Base-by-base conservation (phyloP, 2,113 vertebrate genomes). In the Platichthys flesus region DNA sequence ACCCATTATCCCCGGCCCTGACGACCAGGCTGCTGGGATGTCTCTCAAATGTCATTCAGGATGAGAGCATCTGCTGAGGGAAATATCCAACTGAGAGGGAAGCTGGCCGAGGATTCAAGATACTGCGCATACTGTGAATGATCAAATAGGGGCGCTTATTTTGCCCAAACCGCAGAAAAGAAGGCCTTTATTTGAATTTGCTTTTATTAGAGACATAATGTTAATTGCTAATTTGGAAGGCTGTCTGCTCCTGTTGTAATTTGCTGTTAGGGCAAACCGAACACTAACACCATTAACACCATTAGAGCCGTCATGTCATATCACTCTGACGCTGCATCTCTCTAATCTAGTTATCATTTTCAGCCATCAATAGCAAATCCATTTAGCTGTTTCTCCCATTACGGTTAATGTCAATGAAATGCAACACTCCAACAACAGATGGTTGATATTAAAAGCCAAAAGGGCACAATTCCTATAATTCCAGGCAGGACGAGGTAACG, bases 11-110 rank as follows among this genome's bases (percentile, higher is more conserved):
- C 23, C 54, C 9, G 5, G 54, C 49, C 45, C 71, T 16, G 69
- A 54, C 45, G 12, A 63, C 72, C 52, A 12, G 55, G n/a, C 74
- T 56, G 58, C 63, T 63, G 64, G 37, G 66, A 64, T 67, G 62
- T 67, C 76, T 83, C 73, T 81, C 26, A 81, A 64, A 88, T 87
- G 86, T 84, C 85, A 79, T 16, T 15, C 2, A 40, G 28, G 67
- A 84, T 71, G 68, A 70, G 76, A 71, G 64, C 73, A 58, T 71
- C 81, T 59, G 28, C 61, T 40, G 57, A 67, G 60, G 66, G 79
- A 78, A 75, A 78, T 47, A 18, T 40, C 49, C 5, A 56, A 26
- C 0, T 13, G 49, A 79, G 57, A 26, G 14, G 23, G 64, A 9
- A 52, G 42, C 42, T 0, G 21, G 68, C 28, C 67, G 6, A 57